Evolutionary conservation across 2,888 invertebrate species (phyloP), one percentile per base, ranked within the genome.

Genomic region (Syrphus vitripennis): DNA sequence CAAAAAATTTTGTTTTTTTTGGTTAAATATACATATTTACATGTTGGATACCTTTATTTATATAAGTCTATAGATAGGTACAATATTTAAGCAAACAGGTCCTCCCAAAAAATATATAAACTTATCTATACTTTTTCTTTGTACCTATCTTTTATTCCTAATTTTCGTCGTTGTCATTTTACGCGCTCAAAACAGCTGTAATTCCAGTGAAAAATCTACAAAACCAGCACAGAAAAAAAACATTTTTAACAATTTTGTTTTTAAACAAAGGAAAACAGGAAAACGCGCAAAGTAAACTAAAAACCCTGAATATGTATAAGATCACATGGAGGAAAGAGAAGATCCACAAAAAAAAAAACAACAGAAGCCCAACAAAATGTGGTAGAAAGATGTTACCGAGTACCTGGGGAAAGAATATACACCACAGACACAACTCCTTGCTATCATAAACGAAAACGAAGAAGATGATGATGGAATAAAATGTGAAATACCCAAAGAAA

Each of bases 361-460:
- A 78, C 80, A 81, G 83, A 87, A 84, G 79, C 90, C 88, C 86
- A 87, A 88, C 87, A 87, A 81, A 76, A 79, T 69, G 45, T 7
- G 61, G 42, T 76, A 59, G 69, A 55, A 31, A 34, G 16, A 21
- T 16, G 12, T 1, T 55, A n/a, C n/a, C n/a, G n/a, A 26, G 59
- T 74, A 79, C 83, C 75, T 83, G 80, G 50, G 14, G 6, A 31
- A 16, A 10, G 50, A 34, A 34, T 26, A 50, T 10, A 40, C 4
- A 31, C 45, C 14, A 67, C 29, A 10, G 14, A 24, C 14, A 50
- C 48, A 24, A 55, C 45, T 69, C 59, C 57, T 61, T 74, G 31
- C 40, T 9, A 40, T 42, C 24, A 12, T 21, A 48, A 16, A 59
- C 42, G 9, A 61, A 4, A 9, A 63, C 26, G 53, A 21, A 65